Base-by-base conservation (phyloP, 2,888 invertebrate genomes). In the Halictus ligatus region DNA sequence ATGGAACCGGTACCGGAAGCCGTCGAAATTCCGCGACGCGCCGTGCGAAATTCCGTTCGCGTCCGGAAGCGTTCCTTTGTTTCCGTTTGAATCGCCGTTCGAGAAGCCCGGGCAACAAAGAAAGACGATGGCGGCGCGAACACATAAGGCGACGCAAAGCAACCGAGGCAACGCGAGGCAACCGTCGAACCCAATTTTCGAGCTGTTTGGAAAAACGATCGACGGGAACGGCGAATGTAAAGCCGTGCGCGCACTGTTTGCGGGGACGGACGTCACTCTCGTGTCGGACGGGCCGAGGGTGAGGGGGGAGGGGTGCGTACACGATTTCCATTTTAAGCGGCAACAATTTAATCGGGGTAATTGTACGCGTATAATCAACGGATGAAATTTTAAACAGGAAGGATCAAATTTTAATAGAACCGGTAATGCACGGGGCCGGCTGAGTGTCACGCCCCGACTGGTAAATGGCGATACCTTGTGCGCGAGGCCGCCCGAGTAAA, bases 311-410 rank as follows among this genome's bases (percentile, higher is more conserved):
- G 40, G 50, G 13, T 50, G 69, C 71, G 60, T 54, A 75, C 78
- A 78, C 64, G 50, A 75, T 84, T 84, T 83, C 83, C 78, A 83
- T 83, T 84, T 75, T 58, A 71, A 78, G 46, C 83, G 83, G 43
- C 48, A 71, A 84, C 78, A 71, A 78, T 78, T 78, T 71, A 71
- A 78, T 78, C 78, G 25, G 40, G 69, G 40, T 71, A 78, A 78
- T 78, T 78, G 69, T 50, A 71, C 72, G 72, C 78, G 71, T 43
- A 54, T 78, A 72, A 78, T 78, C 71, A 50, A 72, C 71, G 40
- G 58, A 72, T 78, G 78, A 72, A 78, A 78, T 29, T 78, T 78
- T 72, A 58, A 72, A 71, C 40, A 35, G 67, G n/a, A 0, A 13
- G 69, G 48, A 35, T 77, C 35, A 48, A 77, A 77, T 69, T 77